A percentile compares a stretch with the other conserved stretches of the same genome.
These are phyloP conservation scores for Heliconius charithonia DNA, from an alignment of 2,888 invertebrate genomes.

Conservation along the genomic window DNA sequence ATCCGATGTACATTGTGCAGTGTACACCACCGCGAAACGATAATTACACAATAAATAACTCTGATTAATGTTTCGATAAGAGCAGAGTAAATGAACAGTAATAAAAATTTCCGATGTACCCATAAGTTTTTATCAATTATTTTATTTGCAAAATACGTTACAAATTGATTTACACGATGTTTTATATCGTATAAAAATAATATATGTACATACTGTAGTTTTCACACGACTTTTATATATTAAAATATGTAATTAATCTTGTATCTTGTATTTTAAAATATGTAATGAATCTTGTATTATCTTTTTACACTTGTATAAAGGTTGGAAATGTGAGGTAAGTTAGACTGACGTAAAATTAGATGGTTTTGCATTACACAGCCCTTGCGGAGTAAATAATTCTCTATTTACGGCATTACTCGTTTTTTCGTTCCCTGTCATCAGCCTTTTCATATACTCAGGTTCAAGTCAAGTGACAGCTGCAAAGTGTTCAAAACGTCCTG, in stretches of 20 bases:
- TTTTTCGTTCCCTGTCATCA: neutral
- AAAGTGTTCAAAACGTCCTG: too few species aligned
- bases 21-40: conserved; percentile 46
- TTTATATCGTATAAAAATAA: conserved; percentile 7
- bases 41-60: conserved; percentile 52
- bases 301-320: neutral
- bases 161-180: conserved; percentile 14
- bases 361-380: neutral
- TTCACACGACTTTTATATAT: neutral
- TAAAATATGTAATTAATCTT: neutral
- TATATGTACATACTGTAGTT: neutral
- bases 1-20: conserved; percentile 46
- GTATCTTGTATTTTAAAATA: too few species aligned
- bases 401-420: neutral
- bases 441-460: neutral
- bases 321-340: neutral
- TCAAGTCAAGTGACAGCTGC: neutral
- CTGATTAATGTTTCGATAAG: conserved; percentile 51
- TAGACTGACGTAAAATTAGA: neutral
- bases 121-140: conserved; percentile 44
- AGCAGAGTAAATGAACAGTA: conserved; percentile 48
- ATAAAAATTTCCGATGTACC: conserved; percentile 47
- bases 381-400: neutral
- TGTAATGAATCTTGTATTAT: neutral
- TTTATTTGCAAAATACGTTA: conserved; percentile 26